Conservation (phyloP, 2,113 vertebrate genomes). For the Hippocampus barbouri region DNA sequence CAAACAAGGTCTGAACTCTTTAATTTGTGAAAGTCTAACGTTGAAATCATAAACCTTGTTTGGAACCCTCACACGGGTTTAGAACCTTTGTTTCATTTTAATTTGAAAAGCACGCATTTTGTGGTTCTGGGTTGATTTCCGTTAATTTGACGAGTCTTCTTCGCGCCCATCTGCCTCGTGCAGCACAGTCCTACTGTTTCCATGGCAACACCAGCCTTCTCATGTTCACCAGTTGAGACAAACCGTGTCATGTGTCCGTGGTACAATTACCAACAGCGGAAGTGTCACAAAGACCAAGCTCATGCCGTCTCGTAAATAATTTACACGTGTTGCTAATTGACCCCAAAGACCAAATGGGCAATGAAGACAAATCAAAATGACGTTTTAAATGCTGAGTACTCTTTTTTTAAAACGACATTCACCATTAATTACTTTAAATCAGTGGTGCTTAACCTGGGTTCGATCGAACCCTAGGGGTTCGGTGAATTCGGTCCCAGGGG, state of each 20-base stretch:
- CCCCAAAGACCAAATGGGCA: too few species aligned
- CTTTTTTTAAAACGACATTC: background rate
- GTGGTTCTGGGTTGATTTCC: background rate
- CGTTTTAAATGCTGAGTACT: background rate
- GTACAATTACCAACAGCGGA: background rate
- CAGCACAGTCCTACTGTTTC: background rate
- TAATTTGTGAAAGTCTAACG: too few species aligned
- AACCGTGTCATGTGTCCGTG: background rate
- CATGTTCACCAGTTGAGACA: background rate
- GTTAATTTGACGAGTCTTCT: background rate
- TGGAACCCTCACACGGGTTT: too few species aligned
- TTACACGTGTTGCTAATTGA: background rate
- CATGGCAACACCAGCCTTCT: conserved; percentile 2
- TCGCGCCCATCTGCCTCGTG: background rate
- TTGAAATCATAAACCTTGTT: too few species aligned
- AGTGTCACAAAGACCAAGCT: background rate
- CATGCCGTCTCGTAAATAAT: background rate
- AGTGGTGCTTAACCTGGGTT: too few species aligned
- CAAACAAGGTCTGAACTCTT: background rate
- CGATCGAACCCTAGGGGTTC: too few species aligned
- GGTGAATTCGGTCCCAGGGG: too few species aligned
- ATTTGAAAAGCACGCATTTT: background rate
- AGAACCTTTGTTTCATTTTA: background rate
- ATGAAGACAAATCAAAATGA: background rate
- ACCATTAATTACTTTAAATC: too few species aligned